Evolutionary conservation across 2,113 vertebrate species (phyloP).

Genomic region (Hippocampus abdominalis): DNA sequence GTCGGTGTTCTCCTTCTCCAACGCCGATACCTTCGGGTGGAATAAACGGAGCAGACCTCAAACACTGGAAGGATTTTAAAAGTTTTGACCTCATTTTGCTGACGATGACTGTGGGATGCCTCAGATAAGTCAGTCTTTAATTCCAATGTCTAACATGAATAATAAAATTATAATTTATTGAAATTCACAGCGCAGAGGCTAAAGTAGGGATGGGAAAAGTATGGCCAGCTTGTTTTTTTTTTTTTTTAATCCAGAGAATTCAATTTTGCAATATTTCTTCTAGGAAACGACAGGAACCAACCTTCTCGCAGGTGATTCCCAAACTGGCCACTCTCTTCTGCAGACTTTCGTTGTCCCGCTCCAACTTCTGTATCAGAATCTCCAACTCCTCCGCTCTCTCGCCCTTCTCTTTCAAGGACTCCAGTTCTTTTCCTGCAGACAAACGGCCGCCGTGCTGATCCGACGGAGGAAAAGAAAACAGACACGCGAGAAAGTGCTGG

Average conservation of each 20-base stretch:
- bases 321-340: slow-evolving; percentile 90
- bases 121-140: too few species aligned
- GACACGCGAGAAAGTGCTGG: not conserved
- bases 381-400: slow-evolving; percentile 91
- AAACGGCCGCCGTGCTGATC: not conserved
- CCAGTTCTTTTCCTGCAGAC: slow-evolving; percentile 81
- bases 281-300: not conserved
- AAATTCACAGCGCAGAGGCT: not conserved
- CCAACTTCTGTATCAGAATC: slow-evolving; percentile 79
- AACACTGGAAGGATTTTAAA: not conserved
- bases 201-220: not conserved
- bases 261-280: too few species aligned
- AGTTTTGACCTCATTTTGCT: not conserved
- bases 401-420: slow-evolving; percentile 88
- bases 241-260: too few species aligned
- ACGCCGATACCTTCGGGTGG: slow-evolving; percentile 67
- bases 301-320: slow-evolving; percentile 92
- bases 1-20: slow-evolving; percentile 91
- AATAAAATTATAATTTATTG: not conserved
- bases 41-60: not conserved
- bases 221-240: too few species aligned
- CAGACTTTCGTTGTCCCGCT: slow-evolving; percentile 87
- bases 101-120: too few species aligned
- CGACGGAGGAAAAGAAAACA: not conserved
- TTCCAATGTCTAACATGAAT: not conserved